These are phyloP conservation scores for Apis dorsata DNA, from an alignment of 1,140 invertebrate genomes.

Conservation along the genomic window DNA sequence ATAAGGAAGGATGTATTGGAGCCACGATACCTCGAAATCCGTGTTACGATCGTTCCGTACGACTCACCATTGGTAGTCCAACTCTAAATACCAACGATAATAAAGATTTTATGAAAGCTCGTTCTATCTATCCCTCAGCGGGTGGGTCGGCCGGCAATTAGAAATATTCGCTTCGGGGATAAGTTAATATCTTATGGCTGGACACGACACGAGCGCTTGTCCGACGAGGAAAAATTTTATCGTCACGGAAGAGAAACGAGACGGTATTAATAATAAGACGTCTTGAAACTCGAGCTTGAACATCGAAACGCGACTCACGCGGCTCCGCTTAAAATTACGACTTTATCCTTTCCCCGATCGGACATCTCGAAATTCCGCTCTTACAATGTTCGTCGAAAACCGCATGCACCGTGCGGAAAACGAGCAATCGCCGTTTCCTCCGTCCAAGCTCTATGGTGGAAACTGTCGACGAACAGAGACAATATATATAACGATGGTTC, in stretches of 20 bases:
- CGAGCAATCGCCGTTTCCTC: not conserved
- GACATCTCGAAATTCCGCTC: conserved; percentile 4
- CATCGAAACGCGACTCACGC: conserved; percentile 59
- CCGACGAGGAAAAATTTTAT: conserved; percentile 63
- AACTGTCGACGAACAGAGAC: not conserved
- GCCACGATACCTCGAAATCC: conserved; percentile 32
- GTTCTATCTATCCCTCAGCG: not conserved
- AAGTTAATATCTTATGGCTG: conserved; percentile 70
- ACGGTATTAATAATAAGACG: not conserved
- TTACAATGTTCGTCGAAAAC: conserved; percentile 56
- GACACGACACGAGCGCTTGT: not conserved
- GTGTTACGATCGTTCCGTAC: conserved; percentile 51
- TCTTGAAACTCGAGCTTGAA: conserved; percentile 6
- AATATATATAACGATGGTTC: not conserved
- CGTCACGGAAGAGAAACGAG: conserved; percentile 13
- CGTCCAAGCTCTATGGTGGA: not conserved
- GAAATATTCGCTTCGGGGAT: conserved; percentile 68
- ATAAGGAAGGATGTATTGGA: conserved; percentile 17
- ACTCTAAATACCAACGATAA: conserved; percentile 63
- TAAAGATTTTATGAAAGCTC: conserved; percentile 74
- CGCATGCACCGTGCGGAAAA: conserved; percentile 18
- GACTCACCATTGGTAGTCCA: conserved; percentile 48
- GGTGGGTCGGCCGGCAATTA: conserved; percentile 64
- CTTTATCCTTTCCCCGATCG: conserved; percentile 54
- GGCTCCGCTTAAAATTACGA: conserved; percentile 69